Base-by-base conservation (phyloP, 2,888 invertebrate genomes). In the Leucoptera coffeella region DNA sequence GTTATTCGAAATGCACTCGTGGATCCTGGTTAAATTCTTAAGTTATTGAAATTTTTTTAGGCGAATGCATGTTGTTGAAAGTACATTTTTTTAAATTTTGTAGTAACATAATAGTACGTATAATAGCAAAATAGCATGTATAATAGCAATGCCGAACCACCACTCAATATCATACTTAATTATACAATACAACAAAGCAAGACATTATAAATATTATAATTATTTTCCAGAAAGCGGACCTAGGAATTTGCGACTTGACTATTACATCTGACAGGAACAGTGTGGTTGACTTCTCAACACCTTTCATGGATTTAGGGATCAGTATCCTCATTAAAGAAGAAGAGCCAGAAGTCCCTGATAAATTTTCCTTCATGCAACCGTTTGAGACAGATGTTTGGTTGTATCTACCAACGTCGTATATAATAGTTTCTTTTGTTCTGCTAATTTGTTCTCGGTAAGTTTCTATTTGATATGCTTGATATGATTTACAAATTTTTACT, bases 301-400 rank as follows among this genome's bases (percentile, higher is more conserved):
- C 97, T 0, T 99, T 96, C 53, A 95, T 99, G 91, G 88, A 87
- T 36, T 62, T 96, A 35, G 91, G 89, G 21, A 91, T 93, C 34
- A 87, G 90, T 40, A 89, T 94, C 52, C 52, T 93, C 34, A 87
- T 81, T 57, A 82, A 81, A 40, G 86, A 85, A 41, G 82, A 86
- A 3, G 76, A 77, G 17, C 81, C 80, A 26, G 77, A 79, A 29
- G 76, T 80, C n/a, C 87, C 92, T 9, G 79, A 87, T 44, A 72
- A 86, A 38, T 90, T 93, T 53, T 89, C 92, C 1, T 95, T 95
- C 57, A 74, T 92, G 37, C 77, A 83, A 29, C 94, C 94, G 0
- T 74, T 95, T 33, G 80, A 85, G 10, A 50, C 81, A 13, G 85
- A 87, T 37, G 88, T 91, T 4, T 92, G 91, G 91, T 64, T 91